Base-by-base conservation (phyloP, 1,140 invertebrate genomes). In the Saccostrea echinata region DNA sequence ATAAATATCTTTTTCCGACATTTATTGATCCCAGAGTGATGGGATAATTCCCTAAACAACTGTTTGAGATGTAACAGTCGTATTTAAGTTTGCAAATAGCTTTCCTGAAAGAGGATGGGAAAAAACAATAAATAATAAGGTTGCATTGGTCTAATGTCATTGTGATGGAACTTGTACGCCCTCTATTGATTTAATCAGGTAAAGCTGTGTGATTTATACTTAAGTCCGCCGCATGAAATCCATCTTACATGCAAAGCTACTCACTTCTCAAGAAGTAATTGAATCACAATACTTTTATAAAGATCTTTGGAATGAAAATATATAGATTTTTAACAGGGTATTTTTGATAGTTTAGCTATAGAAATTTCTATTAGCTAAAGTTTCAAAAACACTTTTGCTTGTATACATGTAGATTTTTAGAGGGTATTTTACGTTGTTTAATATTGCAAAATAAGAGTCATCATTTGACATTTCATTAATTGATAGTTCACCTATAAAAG, bases 1-100 rank as follows among this genome's bases (percentile, higher is more conserved):
- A 76, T 76, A 76, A 33, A 76, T 76, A 76, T 76, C 68, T 76
- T 76, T 76, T 76, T 35, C 68, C 68, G 68, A 30, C 68, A 33
- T 76, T 76, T 33, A 76, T 76, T 76, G 68, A 76, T 76, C 68
- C 2, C 68, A 33, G 55, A 30, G 68, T 13, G 27, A 76, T 16
- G n/a, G 68, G 68, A 33, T 33, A 76, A 76, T 76, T 35, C 13
- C 68, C 68, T 76, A 13, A 76, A 35, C 68, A 76, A 76, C 24
- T 27, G 68, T 76, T 76, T 76, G 68, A 76, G 68, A 76, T 30
- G 12, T 76, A 30, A 30, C 68, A 76, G 68, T 76, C 68, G 24
- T 30, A 76, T 27, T 76, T 30, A 76, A 76, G 24, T 71, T 21
- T 71, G 64, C 27, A 71, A 71, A 76, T 76, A 76, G 27, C 11